phyloP scores from a whole-genome alignment of 2,888 invertebrate genomes.

The Polymixis lichenea region DNA sequence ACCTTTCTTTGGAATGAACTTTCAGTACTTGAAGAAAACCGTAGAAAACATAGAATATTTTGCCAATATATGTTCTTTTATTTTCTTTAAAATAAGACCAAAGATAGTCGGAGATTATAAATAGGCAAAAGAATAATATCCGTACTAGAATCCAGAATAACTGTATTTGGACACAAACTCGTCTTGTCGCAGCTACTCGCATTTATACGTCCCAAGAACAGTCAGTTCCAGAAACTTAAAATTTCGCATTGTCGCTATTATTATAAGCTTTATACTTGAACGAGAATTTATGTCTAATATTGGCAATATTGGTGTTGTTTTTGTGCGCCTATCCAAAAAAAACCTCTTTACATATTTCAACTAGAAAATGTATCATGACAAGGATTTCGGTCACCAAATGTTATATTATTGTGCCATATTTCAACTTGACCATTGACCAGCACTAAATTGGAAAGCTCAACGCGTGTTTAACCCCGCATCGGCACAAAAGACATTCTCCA shows the following conservation, averaged over 20 bases:
- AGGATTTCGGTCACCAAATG: background rate
- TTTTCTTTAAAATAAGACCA: background rate
- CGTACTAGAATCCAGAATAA: constrained; percentile 7
- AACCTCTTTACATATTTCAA: background rate
- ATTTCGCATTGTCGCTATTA: constrained; percentile 21
- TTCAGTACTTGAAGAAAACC: background rate
- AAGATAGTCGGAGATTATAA: background rate
- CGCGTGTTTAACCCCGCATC: constrained; percentile 17
- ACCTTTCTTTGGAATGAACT: background rate
- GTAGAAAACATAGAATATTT: background rate
- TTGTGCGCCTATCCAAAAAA: no score
- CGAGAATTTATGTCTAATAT: background rate
- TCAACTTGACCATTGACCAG: constrained; percentile 6
- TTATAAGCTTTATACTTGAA: no score
- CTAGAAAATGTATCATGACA: background rate
- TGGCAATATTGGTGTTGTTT: background rate
- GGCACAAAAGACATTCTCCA: constrained; percentile 56
- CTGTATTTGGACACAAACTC: constrained; percentile 28
- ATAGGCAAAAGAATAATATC: constrained; percentile 2
- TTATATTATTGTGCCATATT: background rate
- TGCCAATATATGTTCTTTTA: background rate
- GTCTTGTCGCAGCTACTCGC: constrained; percentile 26
- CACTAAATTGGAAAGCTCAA: constrained; percentile 39
- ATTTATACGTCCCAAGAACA: constrained; percentile 25
- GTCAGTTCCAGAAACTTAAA: constrained; percentile 9